These are phyloP conservation scores for Cryptocheilus praepositus DNA, from an alignment of 2,888 invertebrate species.

Conservation along the genomic window DNA sequence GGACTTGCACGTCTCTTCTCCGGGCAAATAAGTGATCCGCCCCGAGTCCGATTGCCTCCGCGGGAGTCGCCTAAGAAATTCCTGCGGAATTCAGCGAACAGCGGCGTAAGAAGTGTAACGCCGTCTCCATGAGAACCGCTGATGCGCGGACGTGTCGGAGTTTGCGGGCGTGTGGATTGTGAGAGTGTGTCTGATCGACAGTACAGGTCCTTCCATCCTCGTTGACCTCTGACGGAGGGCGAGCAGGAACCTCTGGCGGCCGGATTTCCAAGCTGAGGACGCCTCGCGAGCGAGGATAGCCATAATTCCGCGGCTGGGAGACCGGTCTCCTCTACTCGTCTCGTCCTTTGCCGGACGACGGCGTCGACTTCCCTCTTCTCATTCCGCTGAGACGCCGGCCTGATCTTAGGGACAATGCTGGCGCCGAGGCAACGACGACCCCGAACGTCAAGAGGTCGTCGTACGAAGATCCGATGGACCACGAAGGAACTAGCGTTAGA, in stretches of 20 bases:
- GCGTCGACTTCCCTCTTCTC: conserved; percentile 30
- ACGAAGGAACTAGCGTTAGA: conserved; percentile 3
- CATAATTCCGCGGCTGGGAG: conserved; percentile 32
- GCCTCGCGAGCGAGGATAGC: conserved; percentile 42
- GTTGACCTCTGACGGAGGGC: conserved; percentile 51
- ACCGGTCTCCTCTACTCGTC: conserved; percentile 45
- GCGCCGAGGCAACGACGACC: conserved; percentile 44
- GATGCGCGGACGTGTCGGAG: conserved; percentile 10
- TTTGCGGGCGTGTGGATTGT: not conserved
- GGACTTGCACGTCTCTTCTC: too few species aligned
- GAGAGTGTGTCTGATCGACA: conserved; percentile 33
- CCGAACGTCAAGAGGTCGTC: conserved; percentile 25
- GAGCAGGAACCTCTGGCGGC: conserved; percentile 27
- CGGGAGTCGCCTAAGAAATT: too few species aligned
- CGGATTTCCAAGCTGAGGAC: conserved; percentile 48
- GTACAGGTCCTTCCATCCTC: conserved; percentile 46
- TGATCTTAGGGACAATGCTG: conserved; percentile 51
- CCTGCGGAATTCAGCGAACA: too few species aligned
- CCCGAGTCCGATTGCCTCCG: too few species aligned
- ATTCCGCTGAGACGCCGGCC: not conserved
- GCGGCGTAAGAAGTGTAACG: too few species aligned
- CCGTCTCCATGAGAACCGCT: conserved; percentile 39
- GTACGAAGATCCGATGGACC: conserved; percentile 38
- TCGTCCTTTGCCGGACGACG: conserved; percentile 42
- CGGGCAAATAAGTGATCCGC: too few species aligned